Percentiles rank a stretch among this genome's conserved stretches.
Conservation (phyloP, 2,888 invertebrate species). For the Parthenolecanium corni region DNA sequence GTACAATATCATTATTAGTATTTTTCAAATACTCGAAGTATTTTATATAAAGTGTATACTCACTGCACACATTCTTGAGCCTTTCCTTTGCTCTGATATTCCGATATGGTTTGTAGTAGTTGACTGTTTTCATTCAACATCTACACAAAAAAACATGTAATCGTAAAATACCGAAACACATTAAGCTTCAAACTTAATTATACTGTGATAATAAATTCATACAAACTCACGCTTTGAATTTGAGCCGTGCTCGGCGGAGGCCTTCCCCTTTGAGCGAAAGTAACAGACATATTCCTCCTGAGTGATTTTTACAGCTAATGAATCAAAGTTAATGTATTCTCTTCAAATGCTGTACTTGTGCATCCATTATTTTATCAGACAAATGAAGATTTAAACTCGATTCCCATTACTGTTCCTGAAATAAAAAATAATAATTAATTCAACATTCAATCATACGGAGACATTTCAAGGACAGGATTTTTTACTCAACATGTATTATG, state of each 20-base stretch:
- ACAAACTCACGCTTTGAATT: slow-evolving; percentile 25
- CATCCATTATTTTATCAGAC: background rate
- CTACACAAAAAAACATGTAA: slow-evolving; percentile 40
- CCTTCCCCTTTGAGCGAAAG: slow-evolving; percentile 26
- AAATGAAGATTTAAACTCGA: no score
- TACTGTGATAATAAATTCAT: no score
- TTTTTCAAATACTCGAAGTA: background rate
- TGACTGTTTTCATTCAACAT: slow-evolving; percentile 96
- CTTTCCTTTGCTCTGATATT: slow-evolving; percentile 91
- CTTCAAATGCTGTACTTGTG: no score
- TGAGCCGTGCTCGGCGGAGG: slow-evolving; percentile 19
- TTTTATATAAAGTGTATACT: slow-evolving; percentile 36
- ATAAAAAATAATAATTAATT: no score
- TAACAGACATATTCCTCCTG: slow-evolving; percentile 15
- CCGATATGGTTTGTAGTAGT: slow-evolving; percentile 91
- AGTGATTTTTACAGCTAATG: no score
- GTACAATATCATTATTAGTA: background rate
- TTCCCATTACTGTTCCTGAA: no score
- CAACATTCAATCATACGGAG: no score
- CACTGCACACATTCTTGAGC: slow-evolving; percentile 81
- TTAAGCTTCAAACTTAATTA: background rate
- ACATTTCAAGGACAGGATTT: no score
- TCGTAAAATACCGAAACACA: background rate
- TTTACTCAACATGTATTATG: no score
- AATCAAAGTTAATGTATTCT: no score